Conservation (phyloP, 1,140 invertebrate genomes). For the Apolygus lucorum region DNA sequence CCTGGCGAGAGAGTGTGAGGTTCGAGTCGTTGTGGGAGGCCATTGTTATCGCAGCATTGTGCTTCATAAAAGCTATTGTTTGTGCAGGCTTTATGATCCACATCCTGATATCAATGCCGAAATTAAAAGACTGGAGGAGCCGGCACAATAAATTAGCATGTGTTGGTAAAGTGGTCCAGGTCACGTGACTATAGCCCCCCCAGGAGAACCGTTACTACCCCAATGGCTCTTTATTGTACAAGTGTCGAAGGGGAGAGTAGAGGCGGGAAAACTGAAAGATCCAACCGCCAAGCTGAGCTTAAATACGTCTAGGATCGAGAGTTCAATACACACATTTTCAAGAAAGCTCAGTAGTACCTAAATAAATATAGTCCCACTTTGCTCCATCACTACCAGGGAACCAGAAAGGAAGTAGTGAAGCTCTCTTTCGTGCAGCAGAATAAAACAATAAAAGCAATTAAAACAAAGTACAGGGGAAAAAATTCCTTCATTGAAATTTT, state of each 20-base stretch:
- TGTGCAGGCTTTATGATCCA: neutral
- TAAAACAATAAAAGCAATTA: no score
- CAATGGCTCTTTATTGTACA: neutral
- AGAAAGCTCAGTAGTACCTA: no score
- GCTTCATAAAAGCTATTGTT: neutral
- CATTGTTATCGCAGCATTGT: neutral
- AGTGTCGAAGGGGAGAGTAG: neutral
- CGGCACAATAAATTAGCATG: neutral
- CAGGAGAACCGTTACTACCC: constrained; percentile 5
- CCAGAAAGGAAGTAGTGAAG: no score
- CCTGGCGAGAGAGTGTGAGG: neutral
- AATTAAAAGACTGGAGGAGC: neutral
- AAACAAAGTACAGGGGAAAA: no score
- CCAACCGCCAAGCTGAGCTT: no score
- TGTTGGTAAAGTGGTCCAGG: constrained; percentile 2
- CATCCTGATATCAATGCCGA: constrained; percentile 6
- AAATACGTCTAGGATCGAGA: no score
- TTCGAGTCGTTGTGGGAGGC: neutral
- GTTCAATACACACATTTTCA: no score
- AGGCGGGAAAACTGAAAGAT: neutral
- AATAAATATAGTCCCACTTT: no score
- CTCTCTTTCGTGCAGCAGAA: no score
- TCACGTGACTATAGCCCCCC: constrained; percentile 13
- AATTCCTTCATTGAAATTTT: no score
- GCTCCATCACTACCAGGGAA: no score